Base-by-base conservation (phyloP, 2,113 vertebrate species). In the Bubo scandiacus region DNA sequence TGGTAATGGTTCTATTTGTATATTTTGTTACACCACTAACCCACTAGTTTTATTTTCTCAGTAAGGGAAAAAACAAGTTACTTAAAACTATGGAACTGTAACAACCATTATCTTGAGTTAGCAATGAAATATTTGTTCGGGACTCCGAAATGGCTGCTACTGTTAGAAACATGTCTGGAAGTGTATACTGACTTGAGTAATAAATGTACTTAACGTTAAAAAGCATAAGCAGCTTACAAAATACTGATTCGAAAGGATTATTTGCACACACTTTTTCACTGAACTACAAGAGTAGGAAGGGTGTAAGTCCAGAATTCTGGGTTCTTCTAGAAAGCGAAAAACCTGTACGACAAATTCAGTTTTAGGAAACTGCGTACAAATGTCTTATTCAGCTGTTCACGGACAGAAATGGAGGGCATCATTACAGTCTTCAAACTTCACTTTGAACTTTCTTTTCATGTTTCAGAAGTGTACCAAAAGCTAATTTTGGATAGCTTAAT, bases 201-300 rank as follows among this genome's bases (percentile, higher is more conserved):
- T 62, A n/a, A 57, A 17, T 4, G 19, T 11, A 54, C n/a, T 88
- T 30, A 5, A 30, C 26, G n/a, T 63, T 58, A 45, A 82, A 92
- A 83, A 52, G 34, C 47, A 1, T 15, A 32, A 67, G 10, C 2
- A 81, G 34, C 34, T 82, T 17, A 45, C 13, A 67, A 66, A 77
- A 61, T 45, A 51, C 3, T n/a, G 58, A 62, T 32, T 40, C 1
- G 2, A 18, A 72, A 54, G 47, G 52, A 57, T 32, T 27, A 29
- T 0, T 0, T 32, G 57, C 42, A n/a, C 22, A 51, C 15, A 10
- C 0, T 42, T 63, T 38, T 27, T 49, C 70, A 45, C 1, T 42
- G 8, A 70, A 68, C 13, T 87, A 16, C 3, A 22, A 15, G 51
- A 61, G 42, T 0, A 77, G 32, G 70, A 54, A 81, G 36, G 27